Evolutionary conservation across 1,140 invertebrate species (phyloP).

Genomic region (Carcinoscorpius rotundicauda): DNA sequence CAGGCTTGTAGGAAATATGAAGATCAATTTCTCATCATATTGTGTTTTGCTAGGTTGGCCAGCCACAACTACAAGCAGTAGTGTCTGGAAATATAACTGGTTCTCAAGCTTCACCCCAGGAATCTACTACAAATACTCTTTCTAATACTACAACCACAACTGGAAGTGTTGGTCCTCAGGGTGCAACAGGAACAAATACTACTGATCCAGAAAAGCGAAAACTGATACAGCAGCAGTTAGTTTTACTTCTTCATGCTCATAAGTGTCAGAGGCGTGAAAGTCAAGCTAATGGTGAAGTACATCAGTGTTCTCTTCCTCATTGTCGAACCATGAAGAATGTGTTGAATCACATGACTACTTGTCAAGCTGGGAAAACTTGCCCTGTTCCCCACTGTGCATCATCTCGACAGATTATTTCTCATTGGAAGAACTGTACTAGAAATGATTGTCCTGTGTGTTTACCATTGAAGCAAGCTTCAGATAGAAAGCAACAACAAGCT

Average conservation of each 20-base stretch:
- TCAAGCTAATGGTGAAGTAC: constrained; percentile 30
- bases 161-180: too few species aligned
- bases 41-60: too few species aligned
- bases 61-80: too few species aligned
- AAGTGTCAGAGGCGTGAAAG: constrained; percentile 91
- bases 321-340: constrained; percentile 99
- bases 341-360: constrained; percentile 96
- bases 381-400: constrained; percentile 92
- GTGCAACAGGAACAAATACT: constrained; percentile 25
- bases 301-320: constrained; percentile 75
- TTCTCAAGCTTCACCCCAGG: too few species aligned
- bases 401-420: constrained; percentile 93
- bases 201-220: constrained; percentile 94
- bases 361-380: constrained; percentile 83
- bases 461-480: constrained; percentile 79
- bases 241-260: constrained; percentile 92
- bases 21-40: too few species aligned
- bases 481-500: constrained; percentile 44
- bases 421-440: constrained; percentile 96
- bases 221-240: constrained; percentile 97
- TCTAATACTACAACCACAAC: too few species aligned
- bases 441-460: constrained; percentile 95
- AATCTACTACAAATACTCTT: too few species aligned
- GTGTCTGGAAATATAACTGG: too few species aligned
- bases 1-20: too few species aligned